A percentile compares a stretch with the other conserved stretches of the same genome.
phyloP scores from a whole-genome alignment of 2,797 vertebrate species.

The Pangasius djambal region DNA sequence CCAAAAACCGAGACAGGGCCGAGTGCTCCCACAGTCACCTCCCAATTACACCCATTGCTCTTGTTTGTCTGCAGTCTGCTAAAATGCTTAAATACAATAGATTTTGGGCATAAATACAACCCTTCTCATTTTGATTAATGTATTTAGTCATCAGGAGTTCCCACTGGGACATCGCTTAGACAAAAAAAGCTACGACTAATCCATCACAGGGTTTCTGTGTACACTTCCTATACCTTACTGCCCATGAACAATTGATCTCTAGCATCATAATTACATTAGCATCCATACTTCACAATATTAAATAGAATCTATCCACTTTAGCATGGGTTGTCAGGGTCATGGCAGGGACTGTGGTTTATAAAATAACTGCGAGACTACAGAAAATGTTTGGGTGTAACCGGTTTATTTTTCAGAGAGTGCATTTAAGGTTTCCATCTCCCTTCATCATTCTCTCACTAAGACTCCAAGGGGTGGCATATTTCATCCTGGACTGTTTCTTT shows the following conservation, averaged over 20 bases:
- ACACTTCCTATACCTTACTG: background rate
- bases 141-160: background rate
- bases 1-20: slow-evolving; percentile 26
- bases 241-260: background rate
- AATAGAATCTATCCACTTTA: slow-evolving; percentile 23
- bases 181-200: background rate
- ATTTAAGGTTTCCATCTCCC: slow-evolving; percentile 60
- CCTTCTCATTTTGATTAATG: background rate
- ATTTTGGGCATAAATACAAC: slow-evolving; percentile 36
- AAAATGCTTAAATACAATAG: slow-evolving; percentile 39
- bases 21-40: slow-evolving; percentile 27
- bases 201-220: background rate
- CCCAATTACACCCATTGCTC: slow-evolving; percentile 22
- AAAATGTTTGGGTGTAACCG: slow-evolving; percentile 48
- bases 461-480: slow-evolving; percentile 52
- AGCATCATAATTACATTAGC: slow-evolving; percentile 18
- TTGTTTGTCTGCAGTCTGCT: slow-evolving; percentile 44
- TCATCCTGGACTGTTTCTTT: slow-evolving; percentile 65
- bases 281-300: slow-evolving; percentile 7
- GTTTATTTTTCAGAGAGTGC: slow-evolving; percentile 66
- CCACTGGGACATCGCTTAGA: background rate
- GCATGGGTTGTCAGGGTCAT: background rate
- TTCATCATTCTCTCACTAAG: slow-evolving; percentile 52
- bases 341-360: background rate
- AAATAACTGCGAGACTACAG: slow-evolving; percentile 46